Conservation (phyloP, 2,113 vertebrate species). For the Shinisaurus crocodilurus region DNA sequence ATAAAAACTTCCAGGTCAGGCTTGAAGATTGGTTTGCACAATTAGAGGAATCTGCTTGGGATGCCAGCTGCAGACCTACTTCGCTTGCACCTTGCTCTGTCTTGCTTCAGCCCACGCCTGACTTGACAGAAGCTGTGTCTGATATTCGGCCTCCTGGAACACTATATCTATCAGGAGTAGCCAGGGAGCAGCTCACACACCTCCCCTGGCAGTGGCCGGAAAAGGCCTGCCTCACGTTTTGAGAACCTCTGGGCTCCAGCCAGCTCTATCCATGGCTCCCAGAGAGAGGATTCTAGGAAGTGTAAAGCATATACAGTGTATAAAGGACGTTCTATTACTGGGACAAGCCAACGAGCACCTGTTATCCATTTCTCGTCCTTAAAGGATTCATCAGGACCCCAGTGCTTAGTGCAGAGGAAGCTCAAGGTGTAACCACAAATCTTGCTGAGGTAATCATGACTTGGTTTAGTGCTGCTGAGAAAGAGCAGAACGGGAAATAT, state of each 20-base stretch:
- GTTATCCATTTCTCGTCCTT: constrained; percentile 19
- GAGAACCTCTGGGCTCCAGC: background rate
- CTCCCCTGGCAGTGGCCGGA: background rate
- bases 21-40: background rate
- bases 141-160: background rate
- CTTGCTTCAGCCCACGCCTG: background rate
- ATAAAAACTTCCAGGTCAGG: background rate
- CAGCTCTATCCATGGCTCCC: background rate
- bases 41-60: background rate
- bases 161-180: no score
- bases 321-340: background rate
- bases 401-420: constrained; percentile 7
- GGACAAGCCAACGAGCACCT: constrained; percentile 25
- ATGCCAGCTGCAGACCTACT: no score
- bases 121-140: background rate
- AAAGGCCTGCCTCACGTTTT: rapidly evolving
- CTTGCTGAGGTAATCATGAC: constrained; percentile 10
- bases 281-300: constrained; percentile 22
- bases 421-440: constrained; percentile 10
- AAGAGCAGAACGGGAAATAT: background rate
- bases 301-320: background rate
- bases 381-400: background rate
- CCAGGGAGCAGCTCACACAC: background rate
- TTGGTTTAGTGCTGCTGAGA: background rate
- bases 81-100: background rate